Conservation (phyloP, 2,888 invertebrate species). For the Ommatoiulus sabulosus region DNA sequence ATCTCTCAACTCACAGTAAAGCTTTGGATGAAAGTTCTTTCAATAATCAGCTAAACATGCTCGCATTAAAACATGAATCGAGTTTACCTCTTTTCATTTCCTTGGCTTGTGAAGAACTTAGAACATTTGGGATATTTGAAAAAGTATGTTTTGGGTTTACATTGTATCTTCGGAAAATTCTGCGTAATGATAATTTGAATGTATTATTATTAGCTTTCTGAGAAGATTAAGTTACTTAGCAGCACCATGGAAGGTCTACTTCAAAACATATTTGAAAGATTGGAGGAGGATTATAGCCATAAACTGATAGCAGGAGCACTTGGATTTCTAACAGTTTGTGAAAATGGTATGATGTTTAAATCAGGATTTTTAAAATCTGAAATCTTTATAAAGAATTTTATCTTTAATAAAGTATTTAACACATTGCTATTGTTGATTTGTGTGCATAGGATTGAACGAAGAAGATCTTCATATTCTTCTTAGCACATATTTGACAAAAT, state of each 20-base stretch:
- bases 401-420: neutral
- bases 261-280: slow-evolving; percentile 59
- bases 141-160: slow-evolving; percentile 49
- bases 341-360: slow-evolving; percentile 45
- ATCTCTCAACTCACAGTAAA: slow-evolving; percentile 66
- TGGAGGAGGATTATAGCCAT: slow-evolving; percentile 60
- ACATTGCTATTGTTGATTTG: neutral
- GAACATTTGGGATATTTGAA: slow-evolving; percentile 62
- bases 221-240: slow-evolving; percentile 60
- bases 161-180: too few species aligned
- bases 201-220: slow-evolving; percentile 60
- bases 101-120: slow-evolving; percentile 68
- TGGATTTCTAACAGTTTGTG: slow-evolving; percentile 53
- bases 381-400: neutral
- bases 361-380: too few species aligned
- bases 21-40: slow-evolving; percentile 67
- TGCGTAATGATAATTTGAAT: neutral
- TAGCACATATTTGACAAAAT: neutral
- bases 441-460: slow-evolving; percentile 53
- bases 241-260: slow-evolving; percentile 59
- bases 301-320: slow-evolving; percentile 58
- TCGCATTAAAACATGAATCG: slow-evolving; percentile 68
- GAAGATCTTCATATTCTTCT: slow-evolving; percentile 55
- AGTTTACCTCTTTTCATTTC: slow-evolving; percentile 67
- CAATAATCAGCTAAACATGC: slow-evolving; percentile 68